Percentiles rank a stretch among this genome's conserved stretches.
These are phyloP conservation scores for Hypselothyrea guttata DNA, from an alignment of 2,888 invertebrate genomes.

Conservation along the genomic window DNA sequence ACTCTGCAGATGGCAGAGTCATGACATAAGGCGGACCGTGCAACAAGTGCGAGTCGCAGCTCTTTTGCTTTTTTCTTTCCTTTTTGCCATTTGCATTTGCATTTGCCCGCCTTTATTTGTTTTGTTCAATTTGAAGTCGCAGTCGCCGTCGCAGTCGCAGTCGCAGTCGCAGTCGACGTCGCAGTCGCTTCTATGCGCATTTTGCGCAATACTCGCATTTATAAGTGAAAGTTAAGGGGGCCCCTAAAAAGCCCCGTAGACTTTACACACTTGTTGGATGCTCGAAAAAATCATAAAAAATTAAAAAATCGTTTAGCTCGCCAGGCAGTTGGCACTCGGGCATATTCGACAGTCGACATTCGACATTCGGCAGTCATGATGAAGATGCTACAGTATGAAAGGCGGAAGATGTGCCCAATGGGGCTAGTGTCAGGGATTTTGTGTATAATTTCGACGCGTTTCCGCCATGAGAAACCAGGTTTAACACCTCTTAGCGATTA, in stretches of 20 bases:
- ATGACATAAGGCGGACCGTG: constrained; percentile 20
- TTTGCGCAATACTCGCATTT: constrained; percentile 51
- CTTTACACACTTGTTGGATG: constrained; percentile 18
- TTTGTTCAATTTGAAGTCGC: constrained; percentile 4
- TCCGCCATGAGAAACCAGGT: constrained; percentile 18
- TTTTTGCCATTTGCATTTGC: constrained; percentile 8
- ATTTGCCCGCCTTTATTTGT: constrained; percentile 21
- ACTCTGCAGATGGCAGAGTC: background rate
- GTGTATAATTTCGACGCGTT: constrained; percentile 3
- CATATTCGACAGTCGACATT: background rate
- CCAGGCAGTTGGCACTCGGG: background rate
- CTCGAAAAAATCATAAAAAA: background rate
- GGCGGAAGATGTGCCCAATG: constrained; percentile 17
- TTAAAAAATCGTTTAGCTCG: constrained; percentile 21
- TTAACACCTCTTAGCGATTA: constrained; percentile 53
- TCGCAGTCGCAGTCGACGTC: background rate
- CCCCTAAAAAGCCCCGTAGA: constrained; percentile 3
- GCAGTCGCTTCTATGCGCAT: constrained; percentile 28
- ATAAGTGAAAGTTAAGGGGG: constrained; percentile 47
- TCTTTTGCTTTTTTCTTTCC: background rate
- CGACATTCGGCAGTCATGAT: constrained; percentile 8
- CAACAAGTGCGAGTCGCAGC: constrained; percentile 20
- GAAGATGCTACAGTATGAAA: constrained; percentile 14
- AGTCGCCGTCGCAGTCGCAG: background rate
- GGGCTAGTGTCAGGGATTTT: no score